A percentile compares a stretch with the other conserved stretches of the same genome.
phyloP scores from a whole-genome alignment of 2,888 invertebrate genomes.

The Gryllus longicercus region DNA sequence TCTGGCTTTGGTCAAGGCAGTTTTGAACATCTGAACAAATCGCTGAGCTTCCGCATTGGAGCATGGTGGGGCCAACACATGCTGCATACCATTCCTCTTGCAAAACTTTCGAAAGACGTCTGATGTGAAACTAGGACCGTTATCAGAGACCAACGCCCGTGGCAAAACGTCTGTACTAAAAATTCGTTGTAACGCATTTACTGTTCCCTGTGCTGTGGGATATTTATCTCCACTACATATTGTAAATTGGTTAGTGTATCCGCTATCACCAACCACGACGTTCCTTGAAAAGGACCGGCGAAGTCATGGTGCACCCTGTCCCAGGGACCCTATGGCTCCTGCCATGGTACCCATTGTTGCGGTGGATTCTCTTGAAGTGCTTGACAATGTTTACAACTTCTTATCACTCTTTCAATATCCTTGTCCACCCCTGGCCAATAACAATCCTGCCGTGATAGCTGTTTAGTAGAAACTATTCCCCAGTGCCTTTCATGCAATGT shows the following conservation, averaged over 20 bases:
- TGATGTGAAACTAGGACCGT: neutral
- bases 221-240: neutral
- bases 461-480: slow-evolving; percentile 11
- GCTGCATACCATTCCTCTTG: no score
- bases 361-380: neutral
- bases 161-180: neutral
- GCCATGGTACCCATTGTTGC: neutral
- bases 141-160: neutral
- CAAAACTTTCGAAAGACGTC: neutral
- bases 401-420: neutral
- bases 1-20: no score
- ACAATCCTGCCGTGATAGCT: neutral
- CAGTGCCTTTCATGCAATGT: neutral
- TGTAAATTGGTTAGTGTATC: slow-evolving; percentile 19
- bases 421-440: slow-evolving; percentile 5
- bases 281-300: neutral
- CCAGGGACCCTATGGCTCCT: neutral
- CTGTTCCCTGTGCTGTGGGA: neutral
- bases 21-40: no score
- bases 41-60: no score
- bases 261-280: neutral
- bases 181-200: neutral
- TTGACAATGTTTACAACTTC: neutral
- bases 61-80: no score
- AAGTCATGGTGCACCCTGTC: neutral